Evolutionary conservation across 2,797 vertebrate species (phyloP).

Genomic region (Florisuga fusca): DNA sequence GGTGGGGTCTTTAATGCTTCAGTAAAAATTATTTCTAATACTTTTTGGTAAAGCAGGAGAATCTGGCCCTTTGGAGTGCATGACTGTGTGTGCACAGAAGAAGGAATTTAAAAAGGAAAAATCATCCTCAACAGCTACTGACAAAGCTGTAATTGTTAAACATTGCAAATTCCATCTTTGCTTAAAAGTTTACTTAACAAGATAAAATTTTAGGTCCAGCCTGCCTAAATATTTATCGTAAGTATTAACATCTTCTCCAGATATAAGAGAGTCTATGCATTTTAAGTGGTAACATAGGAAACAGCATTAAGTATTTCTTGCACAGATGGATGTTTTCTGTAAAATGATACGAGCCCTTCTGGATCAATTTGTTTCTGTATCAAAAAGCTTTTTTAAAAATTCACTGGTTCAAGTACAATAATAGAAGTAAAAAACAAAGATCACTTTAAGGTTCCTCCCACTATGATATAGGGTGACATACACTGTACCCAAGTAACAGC

Average conservation of each 20-base stretch:
- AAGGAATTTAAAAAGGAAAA: neutral
- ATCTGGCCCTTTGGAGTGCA: fast-evolving
- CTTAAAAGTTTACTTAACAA: neutral
- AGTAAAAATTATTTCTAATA: neutral
- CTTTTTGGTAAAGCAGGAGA: neutral
- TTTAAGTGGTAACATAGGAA: neutral
- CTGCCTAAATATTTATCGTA: neutral
- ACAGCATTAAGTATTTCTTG: neutral
- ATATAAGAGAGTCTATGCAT: neutral
- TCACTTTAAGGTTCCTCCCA: neutral
- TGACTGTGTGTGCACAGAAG: fast-evolving
- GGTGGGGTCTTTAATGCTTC: neutral
- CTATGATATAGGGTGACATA: neutral
- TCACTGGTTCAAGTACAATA: neutral
- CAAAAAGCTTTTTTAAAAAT: neutral
- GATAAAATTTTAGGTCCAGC: neutral
- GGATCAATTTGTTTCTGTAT: neutral
- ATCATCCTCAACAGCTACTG: neutral
- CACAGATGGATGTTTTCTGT: neutral
- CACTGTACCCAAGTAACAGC: neutral
- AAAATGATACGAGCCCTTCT: fast-evolving
- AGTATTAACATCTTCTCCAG: neutral
- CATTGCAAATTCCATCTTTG: neutral
- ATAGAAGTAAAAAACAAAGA: neutral
- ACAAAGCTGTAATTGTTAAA: neutral